These are phyloP conservation scores for Caenorhabditis drosophilae DNA, from an alignment of 2,888 invertebrate genomes.

Conservation along the genomic window DNA sequence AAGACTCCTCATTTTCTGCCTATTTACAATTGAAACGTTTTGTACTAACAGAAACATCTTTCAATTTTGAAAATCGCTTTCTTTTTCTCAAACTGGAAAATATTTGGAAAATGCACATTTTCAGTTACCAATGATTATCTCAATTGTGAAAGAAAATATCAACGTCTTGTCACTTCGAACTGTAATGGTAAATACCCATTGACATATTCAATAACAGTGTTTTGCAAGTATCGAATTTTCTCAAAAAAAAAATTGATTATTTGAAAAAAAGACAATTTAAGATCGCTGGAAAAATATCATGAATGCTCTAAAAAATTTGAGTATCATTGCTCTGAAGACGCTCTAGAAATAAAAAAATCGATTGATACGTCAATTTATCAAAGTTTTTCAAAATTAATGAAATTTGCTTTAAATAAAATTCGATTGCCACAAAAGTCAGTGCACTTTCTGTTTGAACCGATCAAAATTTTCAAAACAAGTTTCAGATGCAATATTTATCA, in stretches of 20 bases:
- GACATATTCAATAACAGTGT: slow-evolving; percentile 29
- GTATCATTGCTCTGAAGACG: slow-evolving; percentile 31
- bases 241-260: neutral
- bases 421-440: slow-evolving; percentile 17
- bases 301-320: slow-evolving; percentile 23
- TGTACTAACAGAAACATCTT: too few species aligned
- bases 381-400: slow-evolving; percentile 30
- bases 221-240: slow-evolving; percentile 30
- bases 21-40: too few species aligned
- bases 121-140: slow-evolving; percentile 34
- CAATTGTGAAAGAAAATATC: slow-evolving; percentile 39
- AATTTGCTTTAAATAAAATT: slow-evolving; percentile 26
- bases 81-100: too few species aligned
- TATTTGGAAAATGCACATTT: too few species aligned
- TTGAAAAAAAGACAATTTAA: too few species aligned
- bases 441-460: neutral
- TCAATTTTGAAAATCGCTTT: too few species aligned
- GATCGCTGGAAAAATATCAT: slow-evolving; percentile 28
- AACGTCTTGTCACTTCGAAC: slow-evolving; percentile 24
- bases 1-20: too few species aligned
- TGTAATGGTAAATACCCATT: slow-evolving; percentile 23
- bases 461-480: neutral
- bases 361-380: slow-evolving; percentile 30
- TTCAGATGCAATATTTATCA: slow-evolving; percentile 36
- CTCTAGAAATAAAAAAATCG: slow-evolving; percentile 20